A percentile compares a stretch with the other conserved stretches of the same genome.
These are phyloP conservation scores for Temnothorax rugatulus DNA, from an alignment of 2,888 invertebrate species.

Conservation along the genomic window DNA sequence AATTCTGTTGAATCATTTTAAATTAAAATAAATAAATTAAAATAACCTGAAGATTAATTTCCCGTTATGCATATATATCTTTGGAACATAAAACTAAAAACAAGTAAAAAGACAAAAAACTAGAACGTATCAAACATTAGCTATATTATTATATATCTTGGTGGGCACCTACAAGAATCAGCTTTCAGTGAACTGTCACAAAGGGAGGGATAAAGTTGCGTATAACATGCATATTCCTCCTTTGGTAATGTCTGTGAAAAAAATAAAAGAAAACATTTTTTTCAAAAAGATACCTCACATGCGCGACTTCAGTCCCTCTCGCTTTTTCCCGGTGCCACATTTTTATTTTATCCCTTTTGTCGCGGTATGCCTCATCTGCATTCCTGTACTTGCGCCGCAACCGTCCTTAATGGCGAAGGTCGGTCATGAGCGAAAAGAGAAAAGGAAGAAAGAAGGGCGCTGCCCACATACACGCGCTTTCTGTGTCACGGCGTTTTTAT, in stretches of 20 bases:
- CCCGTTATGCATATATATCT: not conserved
- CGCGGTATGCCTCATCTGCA: slow-evolving; percentile 68
- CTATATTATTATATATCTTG: not conserved
- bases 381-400: slow-evolving; percentile 62
- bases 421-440: slow-evolving; percentile 37
- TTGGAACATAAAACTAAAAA: not conserved
- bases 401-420: slow-evolving; percentile 67
- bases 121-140: not conserved
- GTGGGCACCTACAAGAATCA: not conserved
- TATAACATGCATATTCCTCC: not conserved
- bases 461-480: not conserved
- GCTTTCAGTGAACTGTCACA: not conserved
- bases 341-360: slow-evolving; percentile 49
- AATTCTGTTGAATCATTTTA: not conserved
- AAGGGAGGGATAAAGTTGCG: not conserved
- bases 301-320: not conserved
- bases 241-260: not conserved
- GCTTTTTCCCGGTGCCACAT: not conserved
- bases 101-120: not conserved
- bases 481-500: slow-evolving; percentile 37
- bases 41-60: not conserved
- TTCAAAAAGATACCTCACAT: slow-evolving; percentile 7
- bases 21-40: not conserved
- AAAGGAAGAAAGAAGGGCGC: not conserved
- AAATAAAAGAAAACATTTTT: slow-evolving; percentile 6